Evolutionary conservation across 2,797 vertebrate species (phyloP).

Genomic region (Sebastes miniatus): DNA sequence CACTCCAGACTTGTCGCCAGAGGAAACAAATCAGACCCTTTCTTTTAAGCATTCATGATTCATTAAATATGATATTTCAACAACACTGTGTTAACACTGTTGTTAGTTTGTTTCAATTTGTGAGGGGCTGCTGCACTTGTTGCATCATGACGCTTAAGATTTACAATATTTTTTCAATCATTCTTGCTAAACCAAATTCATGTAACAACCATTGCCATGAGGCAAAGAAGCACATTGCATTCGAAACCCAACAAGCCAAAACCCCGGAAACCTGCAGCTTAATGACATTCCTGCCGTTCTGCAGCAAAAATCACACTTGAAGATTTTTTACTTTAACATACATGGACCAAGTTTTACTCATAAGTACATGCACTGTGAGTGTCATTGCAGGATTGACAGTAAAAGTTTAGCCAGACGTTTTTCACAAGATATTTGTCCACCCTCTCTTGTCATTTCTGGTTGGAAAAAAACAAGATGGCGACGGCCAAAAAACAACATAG

Average conservation of each 20-base stretch:
- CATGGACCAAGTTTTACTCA: neutral
- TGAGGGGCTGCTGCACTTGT: neutral
- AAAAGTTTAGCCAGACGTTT: neutral
- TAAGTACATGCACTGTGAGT: neutral
- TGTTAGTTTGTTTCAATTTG: neutral
- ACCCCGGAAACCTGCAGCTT: neutral
- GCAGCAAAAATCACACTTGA: neutral
- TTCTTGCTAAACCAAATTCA: neutral
- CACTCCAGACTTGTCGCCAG: neutral
- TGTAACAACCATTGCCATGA: neutral
- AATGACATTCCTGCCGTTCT: neutral
- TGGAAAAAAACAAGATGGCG: too few species aligned
- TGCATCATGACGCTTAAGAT: neutral
- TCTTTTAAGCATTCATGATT: neutral
- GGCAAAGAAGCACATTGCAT: neutral
- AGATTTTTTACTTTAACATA: neutral
- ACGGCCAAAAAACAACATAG: too few species aligned
- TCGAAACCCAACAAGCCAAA: neutral
- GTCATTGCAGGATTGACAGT: neutral
- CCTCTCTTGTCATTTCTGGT: too few species aligned
- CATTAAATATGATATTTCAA: neutral
- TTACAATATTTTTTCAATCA: neutral
- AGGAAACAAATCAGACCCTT: neutral
- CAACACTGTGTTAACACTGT: neutral
- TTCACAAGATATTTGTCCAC: too few species aligned